Conservation (phyloP, 2,888 invertebrate genomes). For the Octodonta nipae region DNA sequence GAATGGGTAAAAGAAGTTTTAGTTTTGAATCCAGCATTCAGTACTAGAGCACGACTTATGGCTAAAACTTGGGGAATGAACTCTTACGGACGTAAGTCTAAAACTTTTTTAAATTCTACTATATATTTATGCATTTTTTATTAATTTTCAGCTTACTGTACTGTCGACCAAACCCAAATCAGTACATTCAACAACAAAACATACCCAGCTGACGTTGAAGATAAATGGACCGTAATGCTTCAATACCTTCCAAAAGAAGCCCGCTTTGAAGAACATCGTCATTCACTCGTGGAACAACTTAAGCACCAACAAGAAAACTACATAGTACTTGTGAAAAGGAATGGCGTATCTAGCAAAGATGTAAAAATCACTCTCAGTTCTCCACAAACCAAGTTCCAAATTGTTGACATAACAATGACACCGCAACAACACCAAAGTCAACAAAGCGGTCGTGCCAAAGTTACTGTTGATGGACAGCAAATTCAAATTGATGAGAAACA, state of each 20-base stretch:
- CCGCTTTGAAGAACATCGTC: slow-evolving; percentile 26
- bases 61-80: slow-evolving; percentile 22
- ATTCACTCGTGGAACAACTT: slow-evolving; percentile 24
- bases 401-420: slow-evolving; percentile 32
- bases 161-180: slow-evolving; percentile 43
- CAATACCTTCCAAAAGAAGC: slow-evolving; percentile 34
- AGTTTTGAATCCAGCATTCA: slow-evolving; percentile 39
- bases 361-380: slow-evolving; percentile 35
- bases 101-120: slow-evolving; percentile 18
- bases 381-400: slow-evolving; percentile 26
- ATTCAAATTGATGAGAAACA: slow-evolving; percentile 23
- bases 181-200: slow-evolving; percentile 53
- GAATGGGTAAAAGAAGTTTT: slow-evolving; percentile 29
- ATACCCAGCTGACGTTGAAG: slow-evolving; percentile 39
- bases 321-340: slow-evolving; percentile 34
- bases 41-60: slow-evolving; percentile 26
- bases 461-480: slow-evolving; percentile 37
- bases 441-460: no score
- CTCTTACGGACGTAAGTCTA: slow-evolving; percentile 44
- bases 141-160: slow-evolving; percentile 44
- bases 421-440: slow-evolving; percentile 26
- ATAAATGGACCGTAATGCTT: slow-evolving; percentile 49
- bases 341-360: slow-evolving; percentile 33
- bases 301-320: slow-evolving; percentile 28
- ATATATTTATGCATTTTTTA: slow-evolving; percentile 18